Evolutionary conservation across 1,140 invertebrate genomes (phyloP).

Genomic region (Ceratoteleas bidentatus): DNA sequence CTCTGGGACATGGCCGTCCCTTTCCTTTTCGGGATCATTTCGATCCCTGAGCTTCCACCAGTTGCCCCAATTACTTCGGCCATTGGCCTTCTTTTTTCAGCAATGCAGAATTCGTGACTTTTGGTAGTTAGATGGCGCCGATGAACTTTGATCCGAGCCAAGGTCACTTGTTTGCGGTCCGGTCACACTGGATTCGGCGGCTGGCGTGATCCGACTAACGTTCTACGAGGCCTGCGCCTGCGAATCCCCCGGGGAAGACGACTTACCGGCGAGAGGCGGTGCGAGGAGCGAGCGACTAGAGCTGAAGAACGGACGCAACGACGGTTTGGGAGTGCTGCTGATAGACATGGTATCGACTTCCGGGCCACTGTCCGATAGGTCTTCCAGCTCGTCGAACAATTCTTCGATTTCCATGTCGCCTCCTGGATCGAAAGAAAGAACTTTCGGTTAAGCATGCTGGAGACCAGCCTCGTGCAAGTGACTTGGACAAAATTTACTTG

Average conservation of each 20-base stretch:
- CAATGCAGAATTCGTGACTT: no score
- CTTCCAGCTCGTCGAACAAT: constrained; percentile 93
- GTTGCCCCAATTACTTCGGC: no score
- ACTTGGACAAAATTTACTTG: no score
- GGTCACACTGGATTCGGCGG: neutral
- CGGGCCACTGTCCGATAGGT: constrained; percentile 95
- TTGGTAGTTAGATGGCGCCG: no score
- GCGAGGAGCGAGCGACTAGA: constrained; percentile 89
- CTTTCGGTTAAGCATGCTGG: no score
- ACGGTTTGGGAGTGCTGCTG: constrained; percentile 97
- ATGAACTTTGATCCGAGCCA: no score
- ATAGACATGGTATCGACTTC: constrained; percentile 98
- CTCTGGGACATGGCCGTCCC: no score
- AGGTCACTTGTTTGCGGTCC: neutral
- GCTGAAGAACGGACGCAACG: constrained; percentile 96
- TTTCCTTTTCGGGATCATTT: no score
- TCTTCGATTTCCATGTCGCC: constrained; percentile 88
- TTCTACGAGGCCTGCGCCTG: constrained; percentile 34
- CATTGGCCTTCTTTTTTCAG: no score
- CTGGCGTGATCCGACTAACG: constrained; percentile 3
- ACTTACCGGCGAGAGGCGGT: constrained; percentile 78
- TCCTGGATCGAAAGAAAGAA: constrained; percentile 69
- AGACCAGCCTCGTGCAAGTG: no score
- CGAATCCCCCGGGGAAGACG: constrained; percentile 7
- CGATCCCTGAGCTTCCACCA: no score